A percentile compares a stretch with the other conserved stretches of the same genome.
These are phyloP conservation scores for Dysdera silvatica DNA, from an alignment of 1,140 invertebrate genomes.

Conservation along the genomic window DNA sequence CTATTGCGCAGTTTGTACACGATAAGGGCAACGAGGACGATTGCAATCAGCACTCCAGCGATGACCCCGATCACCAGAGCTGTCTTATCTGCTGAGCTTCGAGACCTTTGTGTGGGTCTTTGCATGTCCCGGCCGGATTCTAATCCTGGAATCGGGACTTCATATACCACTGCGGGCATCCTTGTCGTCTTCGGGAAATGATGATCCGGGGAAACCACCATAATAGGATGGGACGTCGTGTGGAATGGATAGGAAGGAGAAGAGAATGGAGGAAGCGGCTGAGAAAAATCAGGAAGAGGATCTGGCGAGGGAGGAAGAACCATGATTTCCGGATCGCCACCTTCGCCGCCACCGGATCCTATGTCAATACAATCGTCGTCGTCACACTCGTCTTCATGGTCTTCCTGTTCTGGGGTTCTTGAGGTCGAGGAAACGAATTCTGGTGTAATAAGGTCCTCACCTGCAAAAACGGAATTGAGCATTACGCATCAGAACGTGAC, in stretches of 20 bases:
- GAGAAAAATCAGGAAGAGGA: neutral
- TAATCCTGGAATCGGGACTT: constrained; percentile 17
- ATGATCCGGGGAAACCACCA: constrained; percentile 8
- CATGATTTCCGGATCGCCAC: constrained; percentile 11
- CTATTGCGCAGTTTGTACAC: constrained; percentile 81
- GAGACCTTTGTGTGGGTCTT: constrained; percentile 16
- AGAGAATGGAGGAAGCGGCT: constrained; percentile 39
- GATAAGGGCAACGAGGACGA: constrained; percentile 79
- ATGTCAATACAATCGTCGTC: constrained; percentile 37
- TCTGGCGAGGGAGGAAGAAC: constrained; percentile 10
- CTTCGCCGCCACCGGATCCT: constrained; percentile 37
- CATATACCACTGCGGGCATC: constrained; percentile 24
- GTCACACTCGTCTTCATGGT: constrained; percentile 33
- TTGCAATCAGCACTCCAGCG: constrained; percentile 78
- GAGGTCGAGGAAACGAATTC: constrained; percentile 67
- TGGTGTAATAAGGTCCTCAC: constrained; percentile 82
- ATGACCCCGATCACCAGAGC: constrained; percentile 76
- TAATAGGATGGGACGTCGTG: constrained; percentile 1
- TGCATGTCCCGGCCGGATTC: constrained; percentile 6
- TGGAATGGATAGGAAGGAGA: constrained; percentile 38
- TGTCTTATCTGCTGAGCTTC: constrained; percentile 42
- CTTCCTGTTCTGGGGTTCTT: constrained; percentile 3
- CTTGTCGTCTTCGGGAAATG: constrained; percentile 15
- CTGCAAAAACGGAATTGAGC: constrained; percentile 36
- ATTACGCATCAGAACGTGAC: too few species aligned